phyloP scores from a whole-genome alignment of 1,140 invertebrate genomes.

The Bombus vancouverensis region DNA sequence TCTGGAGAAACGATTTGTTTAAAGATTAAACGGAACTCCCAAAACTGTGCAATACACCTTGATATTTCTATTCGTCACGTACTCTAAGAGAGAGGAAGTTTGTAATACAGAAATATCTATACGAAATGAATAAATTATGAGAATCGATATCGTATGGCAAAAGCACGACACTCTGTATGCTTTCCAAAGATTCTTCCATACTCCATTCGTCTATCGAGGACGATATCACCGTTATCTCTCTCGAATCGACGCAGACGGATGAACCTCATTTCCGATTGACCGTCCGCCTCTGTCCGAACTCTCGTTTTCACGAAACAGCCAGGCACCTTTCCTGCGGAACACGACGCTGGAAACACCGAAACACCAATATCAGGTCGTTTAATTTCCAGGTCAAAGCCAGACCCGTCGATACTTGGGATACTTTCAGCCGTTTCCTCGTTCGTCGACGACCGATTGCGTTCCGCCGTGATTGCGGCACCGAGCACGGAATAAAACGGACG shows the following conservation, averaged over 20 bases:
- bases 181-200: too few relatives aligned
- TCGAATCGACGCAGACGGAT: neutral
- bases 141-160: too few relatives aligned
- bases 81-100: too few relatives aligned
- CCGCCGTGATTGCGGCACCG: slow-evolving; percentile 25
- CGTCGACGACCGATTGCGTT: slow-evolving; percentile 2
- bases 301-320: slow-evolving; percentile 2
- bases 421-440: slow-evolving; percentile 22
- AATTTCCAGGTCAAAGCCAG: slow-evolving; percentile 29
- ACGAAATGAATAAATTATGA: neutral
- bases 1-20: neutral
- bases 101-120: too few relatives aligned
- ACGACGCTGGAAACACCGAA: slow-evolving; percentile 1
- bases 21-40: neutral
- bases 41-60: neutral
- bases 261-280: slow-evolving; percentile 18
- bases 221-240: neutral
- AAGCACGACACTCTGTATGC: neutral
- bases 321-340: too few relatives aligned
- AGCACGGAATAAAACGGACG: slow-evolving; percentile 15
- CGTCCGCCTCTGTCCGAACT: neutral
- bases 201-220: too few relatives aligned
- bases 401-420: slow-evolving; percentile 13
- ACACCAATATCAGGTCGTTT: slow-evolving; percentile 28
- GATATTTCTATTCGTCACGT: too few relatives aligned